A percentile compares a stretch with the other conserved stretches of the same genome.
Conservation (phyloP, 92 coral and sea anemone species). For the Porites divaricata region DNA sequence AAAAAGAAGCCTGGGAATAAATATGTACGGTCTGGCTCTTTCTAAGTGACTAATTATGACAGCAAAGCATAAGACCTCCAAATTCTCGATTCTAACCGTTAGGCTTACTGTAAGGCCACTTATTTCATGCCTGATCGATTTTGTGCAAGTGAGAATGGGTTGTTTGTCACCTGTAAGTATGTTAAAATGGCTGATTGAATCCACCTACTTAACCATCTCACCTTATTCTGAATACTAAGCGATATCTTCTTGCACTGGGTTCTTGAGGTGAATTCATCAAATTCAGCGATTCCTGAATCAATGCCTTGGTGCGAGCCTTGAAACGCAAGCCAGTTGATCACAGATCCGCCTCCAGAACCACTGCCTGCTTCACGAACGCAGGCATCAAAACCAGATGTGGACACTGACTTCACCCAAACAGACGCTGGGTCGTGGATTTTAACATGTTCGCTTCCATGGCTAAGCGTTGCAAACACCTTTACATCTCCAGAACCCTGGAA, state of each 20-base stretch:
- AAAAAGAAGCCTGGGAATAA: too few species aligned
- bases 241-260: slow-evolving; percentile 35
- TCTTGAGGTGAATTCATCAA: slow-evolving; percentile 27
- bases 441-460: slow-evolving; percentile 39
- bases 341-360: slow-evolving; percentile 40
- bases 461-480: slow-evolving; percentile 29
- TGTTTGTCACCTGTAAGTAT: too few species aligned
- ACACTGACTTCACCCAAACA: slow-evolving; percentile 43
- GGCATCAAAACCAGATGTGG: slow-evolving; percentile 50
- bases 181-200: too few species aligned
- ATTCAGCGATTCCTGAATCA: slow-evolving; percentile 16
- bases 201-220: not conserved
- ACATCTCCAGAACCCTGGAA: slow-evolving; percentile 35
- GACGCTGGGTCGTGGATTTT: slow-evolving; percentile 56
- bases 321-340: slow-evolving; percentile 55
- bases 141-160: too few species aligned
- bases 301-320: slow-evolving; percentile 33
- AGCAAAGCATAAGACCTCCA: too few species aligned
- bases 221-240: slow-evolving; percentile 1
- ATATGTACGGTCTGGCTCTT: too few species aligned
- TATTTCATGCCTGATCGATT: too few species aligned
- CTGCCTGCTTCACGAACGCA: slow-evolving; percentile 53
- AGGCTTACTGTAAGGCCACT: too few species aligned
- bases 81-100: too few species aligned
- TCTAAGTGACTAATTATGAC: too few species aligned